A percentile compares a stretch with the other conserved stretches of the same genome.
Conservation (phyloP, 2,797 vertebrate genomes). For the Phyllotis vaccarum region DNA sequence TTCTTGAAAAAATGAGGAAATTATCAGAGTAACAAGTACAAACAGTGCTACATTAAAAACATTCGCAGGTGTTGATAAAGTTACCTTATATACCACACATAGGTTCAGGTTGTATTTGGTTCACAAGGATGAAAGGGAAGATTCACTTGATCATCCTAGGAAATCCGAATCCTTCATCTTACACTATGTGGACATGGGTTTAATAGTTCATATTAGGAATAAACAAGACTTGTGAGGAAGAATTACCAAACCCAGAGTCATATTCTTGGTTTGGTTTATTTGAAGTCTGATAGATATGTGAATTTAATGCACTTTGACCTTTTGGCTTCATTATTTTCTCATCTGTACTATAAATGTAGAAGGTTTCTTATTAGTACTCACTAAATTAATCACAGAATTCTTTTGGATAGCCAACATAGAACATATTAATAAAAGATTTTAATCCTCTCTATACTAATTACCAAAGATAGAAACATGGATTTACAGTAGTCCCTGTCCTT, state of each 20-base stretch:
- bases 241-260: background rate
- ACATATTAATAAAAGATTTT: background rate
- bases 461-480: background rate
- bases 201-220: background rate
- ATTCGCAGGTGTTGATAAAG: background rate
- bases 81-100: background rate
- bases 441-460: background rate
- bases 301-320: background rate
- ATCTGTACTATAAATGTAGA: background rate
- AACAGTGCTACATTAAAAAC: background rate
- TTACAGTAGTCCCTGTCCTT: background rate
- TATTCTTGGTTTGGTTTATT: background rate
- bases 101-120: background rate
- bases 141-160: background rate
- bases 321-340: conserved; percentile 21
- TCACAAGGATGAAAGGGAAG: background rate
- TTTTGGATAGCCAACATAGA: background rate
- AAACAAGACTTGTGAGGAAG: background rate
- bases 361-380: background rate
- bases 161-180: background rate
- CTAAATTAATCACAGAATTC: background rate
- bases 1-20: background rate
- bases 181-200: background rate
- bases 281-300: background rate
- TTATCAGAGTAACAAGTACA: background rate